A percentile compares a stretch with the other conserved stretches of the same genome.
Evolutionary conservation across 2,888 invertebrate species (phyloP).

Genomic region (Agriopis marginaria): DNA sequence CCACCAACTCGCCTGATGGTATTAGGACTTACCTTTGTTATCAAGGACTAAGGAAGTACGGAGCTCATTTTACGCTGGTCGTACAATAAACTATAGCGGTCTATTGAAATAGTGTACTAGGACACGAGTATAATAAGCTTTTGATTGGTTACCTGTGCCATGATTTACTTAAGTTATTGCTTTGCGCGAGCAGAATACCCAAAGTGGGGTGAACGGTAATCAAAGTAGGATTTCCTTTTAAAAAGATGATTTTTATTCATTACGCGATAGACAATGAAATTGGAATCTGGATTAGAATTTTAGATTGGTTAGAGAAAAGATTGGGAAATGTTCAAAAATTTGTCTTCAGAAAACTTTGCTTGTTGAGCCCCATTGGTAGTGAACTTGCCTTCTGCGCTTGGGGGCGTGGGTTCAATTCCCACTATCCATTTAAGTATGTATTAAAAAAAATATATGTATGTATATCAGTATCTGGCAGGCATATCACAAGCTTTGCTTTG

Average conservation of each 20-base stretch:
- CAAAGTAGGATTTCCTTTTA: constrained; percentile 29
- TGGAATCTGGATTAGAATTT: constrained; percentile 27
- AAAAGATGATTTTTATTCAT: constrained; percentile 36
- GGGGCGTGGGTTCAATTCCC: too few species aligned
- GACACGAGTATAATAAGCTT: constrained; percentile 40
- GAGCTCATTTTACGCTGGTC: constrained; percentile 27
- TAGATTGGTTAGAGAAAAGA: constrained; percentile 14
- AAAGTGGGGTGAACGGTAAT: constrained; percentile 22
- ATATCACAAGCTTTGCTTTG: too few species aligned
- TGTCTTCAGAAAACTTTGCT: background rate
- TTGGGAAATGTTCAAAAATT: background rate
- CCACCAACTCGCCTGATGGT: background rate
- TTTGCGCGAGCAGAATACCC: constrained; percentile 41
- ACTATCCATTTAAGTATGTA: too few species aligned
- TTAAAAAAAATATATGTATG: too few species aligned
- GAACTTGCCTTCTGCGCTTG: too few species aligned
- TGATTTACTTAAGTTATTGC: constrained; percentile 39
- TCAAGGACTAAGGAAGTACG: background rate
- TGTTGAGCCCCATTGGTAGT: too few species aligned
- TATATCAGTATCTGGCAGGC: too few species aligned
- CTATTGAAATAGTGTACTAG: constrained; percentile 27
- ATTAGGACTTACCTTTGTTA: background rate
- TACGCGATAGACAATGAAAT: constrained; percentile 32
- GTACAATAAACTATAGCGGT: constrained; percentile 16
- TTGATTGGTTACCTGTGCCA: constrained; percentile 47